These are phyloP conservation scores for Zonotrichia leucophrys DNA, from an alignment of 2,113 vertebrate genomes.

Conservation along the genomic window DNA sequence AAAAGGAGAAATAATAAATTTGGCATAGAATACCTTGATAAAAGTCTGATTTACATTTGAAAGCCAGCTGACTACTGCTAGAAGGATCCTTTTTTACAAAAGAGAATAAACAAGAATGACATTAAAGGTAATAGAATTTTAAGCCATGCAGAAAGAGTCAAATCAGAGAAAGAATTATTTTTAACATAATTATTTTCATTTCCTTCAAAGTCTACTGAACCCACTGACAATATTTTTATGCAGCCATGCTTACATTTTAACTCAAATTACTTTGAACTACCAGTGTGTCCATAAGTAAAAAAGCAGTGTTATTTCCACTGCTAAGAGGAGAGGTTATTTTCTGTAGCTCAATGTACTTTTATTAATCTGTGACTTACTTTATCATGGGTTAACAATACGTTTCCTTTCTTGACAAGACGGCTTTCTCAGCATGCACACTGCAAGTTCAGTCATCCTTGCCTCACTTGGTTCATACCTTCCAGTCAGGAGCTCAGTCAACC, in stretches of 20 bases:
- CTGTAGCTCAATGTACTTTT: background rate
- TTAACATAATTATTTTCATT: conserved; percentile 18
- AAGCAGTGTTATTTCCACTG: background rate
- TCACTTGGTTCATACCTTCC: background rate
- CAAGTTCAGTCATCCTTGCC: background rate
- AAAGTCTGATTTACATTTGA: conserved; percentile 23
- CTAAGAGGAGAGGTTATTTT: background rate
- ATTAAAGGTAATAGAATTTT: background rate
- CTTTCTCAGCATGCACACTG: background rate
- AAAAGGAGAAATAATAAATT: background rate
- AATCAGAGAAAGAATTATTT: background rate
- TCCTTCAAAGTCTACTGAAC: background rate
- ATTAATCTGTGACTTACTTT: background rate
- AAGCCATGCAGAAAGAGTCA: background rate
- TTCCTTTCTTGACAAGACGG: background rate
- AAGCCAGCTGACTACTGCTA: background rate
- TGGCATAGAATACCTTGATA: background rate
- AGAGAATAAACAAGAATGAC: background rate
- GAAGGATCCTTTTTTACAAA: background rate
- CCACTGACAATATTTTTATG: background rate
- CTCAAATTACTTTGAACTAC: background rate
- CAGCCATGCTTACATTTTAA: background rate
- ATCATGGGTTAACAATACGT: background rate
- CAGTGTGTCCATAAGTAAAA: background rate
- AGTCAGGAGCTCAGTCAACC: background rate